Base-by-base conservation (phyloP, 1,140 invertebrate species). In the Lordiphosa clarofinis region DNA sequence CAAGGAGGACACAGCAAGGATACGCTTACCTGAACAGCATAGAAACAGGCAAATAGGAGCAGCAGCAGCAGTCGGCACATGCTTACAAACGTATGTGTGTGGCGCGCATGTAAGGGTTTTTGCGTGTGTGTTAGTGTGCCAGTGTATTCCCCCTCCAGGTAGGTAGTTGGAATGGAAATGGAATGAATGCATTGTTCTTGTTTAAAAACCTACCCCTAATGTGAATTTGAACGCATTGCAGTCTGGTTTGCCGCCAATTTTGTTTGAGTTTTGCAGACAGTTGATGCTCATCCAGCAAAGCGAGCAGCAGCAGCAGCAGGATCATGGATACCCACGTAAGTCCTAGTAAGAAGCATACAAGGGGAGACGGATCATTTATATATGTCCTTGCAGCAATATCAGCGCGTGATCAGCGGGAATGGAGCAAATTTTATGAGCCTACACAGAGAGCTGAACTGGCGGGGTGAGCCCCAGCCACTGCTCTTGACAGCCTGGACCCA, bases 401-500 rank as follows among this genome's bases (percentile, higher is more conserved):
- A 24, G 28, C 33, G 66, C n/a, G 57, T 71, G 4, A 15, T 71
- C 11, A 52, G 21, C 8, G 55, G 57, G 4, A 78, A 65, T 35
- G 60, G 55, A 12, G 15, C 46, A 3, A 59, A 59, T 12, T 73
- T 73, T 35, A 15, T 56, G 0, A 52, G 33, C 40, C 12, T 43
- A 9, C 42, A 21, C n/a, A 70, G 52, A 5, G 62, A 55, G 2
- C 9, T 42, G 4, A 48, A 44, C 11, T 43, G 59, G 50, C 39
- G 31, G 9, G n/a, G 33, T 15, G 38, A 59, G 9, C 54, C 66
- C 13, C 49, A 48, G 33, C 44, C 63, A 5, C 60, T 87, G 52
- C 35, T 59, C 40, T 48, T 88, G 3, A 86, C 67, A 21, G 76
- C 86, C n/a, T 88, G 87, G 87, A 70, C 87, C 1, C 87, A 88